Evolutionary conservation across 2,113 vertebrate genomes (phyloP), one percentile per base, ranked within the genome.

Genomic region (Nymphicus hollandicus): DNA sequence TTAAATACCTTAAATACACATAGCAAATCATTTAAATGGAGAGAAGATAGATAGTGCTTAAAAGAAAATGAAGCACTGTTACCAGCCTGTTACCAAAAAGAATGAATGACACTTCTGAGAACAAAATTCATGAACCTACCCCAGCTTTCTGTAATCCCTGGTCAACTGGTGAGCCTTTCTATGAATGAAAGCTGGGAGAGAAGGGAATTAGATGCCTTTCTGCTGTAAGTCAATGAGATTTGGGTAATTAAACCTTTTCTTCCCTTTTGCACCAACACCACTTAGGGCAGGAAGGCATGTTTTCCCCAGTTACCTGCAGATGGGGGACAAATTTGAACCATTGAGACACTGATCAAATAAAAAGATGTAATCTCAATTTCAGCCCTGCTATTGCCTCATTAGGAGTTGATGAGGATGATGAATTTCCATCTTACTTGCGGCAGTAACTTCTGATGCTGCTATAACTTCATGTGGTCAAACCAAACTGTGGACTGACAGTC

Each of bases 371-470:
- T 17, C 46, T 43, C 16, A 55, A 5, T 25, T 11, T 61, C 52
- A 73, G 52, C 13, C 33, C 58, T 84, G 52, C 22, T 73, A 10
- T 17, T 72, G 25, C 10, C 27, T 79, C 50, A 11, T 41, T 58
- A 47, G 60, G n/a, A 88, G n/a, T 7, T 47, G 72, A 78, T 53
- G 39, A 9, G 41, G 25, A 39, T 61, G 52, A 39, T 5, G 61
- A 74, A 29, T 22, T 28, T 44, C 61, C 17, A 4, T 29, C 50
- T 85, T 58, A 44, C 43, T 6, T 66, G 25, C 28, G n/a, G 16
- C 15, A 22, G 41, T 37, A 43, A 61, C 4, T 46, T 44, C 39
- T 1, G 4, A 25, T 66, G 29, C 35, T 0, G 1, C 19, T 44
- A 19, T 47, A 8, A 46, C 23, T 60, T 82, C 33, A 13, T 8